Conservation (phyloP, 2,888 invertebrate species). For the Lasioglossum malachurum region DNA sequence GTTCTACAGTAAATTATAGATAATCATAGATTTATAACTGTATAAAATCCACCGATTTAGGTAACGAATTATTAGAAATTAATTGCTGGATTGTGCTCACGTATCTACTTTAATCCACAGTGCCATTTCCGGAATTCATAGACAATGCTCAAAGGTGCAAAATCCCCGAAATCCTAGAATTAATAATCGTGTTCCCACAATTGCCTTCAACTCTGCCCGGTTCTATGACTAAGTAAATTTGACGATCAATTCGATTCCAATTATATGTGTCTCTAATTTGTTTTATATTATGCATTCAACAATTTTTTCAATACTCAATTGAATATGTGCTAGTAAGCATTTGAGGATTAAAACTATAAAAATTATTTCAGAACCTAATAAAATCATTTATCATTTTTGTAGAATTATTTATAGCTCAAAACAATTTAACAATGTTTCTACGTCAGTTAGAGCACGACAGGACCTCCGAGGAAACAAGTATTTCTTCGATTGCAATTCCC, state of each 20-base stretch:
- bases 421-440: neutral
- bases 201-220: neutral
- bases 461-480: neutral
- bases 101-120: neutral
- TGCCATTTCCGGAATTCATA: neutral
- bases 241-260: neutral
- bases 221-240: neutral
- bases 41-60: neutral
- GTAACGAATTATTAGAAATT: neutral
- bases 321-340: neutral
- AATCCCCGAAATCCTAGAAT: constrained; percentile 4
- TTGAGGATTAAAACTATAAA: neutral
- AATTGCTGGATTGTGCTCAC: neutral
- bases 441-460: too few species aligned
- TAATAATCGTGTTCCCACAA: neutral
- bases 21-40: neutral
- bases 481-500: neutral
- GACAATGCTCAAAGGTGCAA: neutral
- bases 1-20: neutral
- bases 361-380: neutral
- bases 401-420: too few species aligned
- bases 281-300: too few species aligned
- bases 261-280: neutral
- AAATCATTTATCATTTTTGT: too few species aligned
- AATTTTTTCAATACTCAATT: neutral